phyloP scores from a whole-genome alignment of 2,888 invertebrate genomes.

The Epiblema foenella region DNA sequence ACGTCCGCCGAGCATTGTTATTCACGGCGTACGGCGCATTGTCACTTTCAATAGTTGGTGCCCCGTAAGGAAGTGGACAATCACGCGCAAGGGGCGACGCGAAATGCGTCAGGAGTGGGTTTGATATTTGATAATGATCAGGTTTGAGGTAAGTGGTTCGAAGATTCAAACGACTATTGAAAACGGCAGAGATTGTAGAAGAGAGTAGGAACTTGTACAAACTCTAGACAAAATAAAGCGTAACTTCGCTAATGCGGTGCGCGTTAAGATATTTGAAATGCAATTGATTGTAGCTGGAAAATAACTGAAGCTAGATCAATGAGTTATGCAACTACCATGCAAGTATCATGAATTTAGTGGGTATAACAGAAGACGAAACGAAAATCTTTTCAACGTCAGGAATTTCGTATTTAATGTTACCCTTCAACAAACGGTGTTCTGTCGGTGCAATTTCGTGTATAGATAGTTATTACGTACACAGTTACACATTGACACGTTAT shows the following conservation, averaged over 20 bases:
- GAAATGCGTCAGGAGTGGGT: constrained; percentile 32
- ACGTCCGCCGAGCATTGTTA: constrained; percentile 53
- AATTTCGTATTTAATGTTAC: too few species aligned
- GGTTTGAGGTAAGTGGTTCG: constrained; percentile 5
- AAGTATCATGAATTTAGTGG: too few species aligned
- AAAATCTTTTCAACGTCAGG: too few species aligned
- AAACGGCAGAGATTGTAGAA: too few species aligned
- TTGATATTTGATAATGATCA: constrained; percentile 35
- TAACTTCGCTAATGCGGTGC: too few species aligned
- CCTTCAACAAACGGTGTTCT: too few species aligned
- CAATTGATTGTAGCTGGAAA: too few species aligned
- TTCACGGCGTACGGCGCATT: constrained; percentile 60
- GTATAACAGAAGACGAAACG: too few species aligned
- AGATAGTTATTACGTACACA: neutral
- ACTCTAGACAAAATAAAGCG: too few species aligned
- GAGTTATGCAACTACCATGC: too few species aligned
- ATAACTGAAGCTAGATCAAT: too few species aligned
- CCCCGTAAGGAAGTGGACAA: constrained; percentile 57
- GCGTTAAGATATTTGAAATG: too few species aligned
- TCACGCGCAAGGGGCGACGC: constrained; percentile 47
- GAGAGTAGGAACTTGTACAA: neutral
- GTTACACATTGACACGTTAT: neutral
- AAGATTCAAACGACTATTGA: neutral
- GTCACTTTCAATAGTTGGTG: constrained; percentile 65
- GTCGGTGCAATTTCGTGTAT: neutral